A percentile compares a stretch with the other conserved stretches of the same genome.
phyloP scores from a whole-genome alignment of 2,113 vertebrate species.

The Egretta garzetta region DNA sequence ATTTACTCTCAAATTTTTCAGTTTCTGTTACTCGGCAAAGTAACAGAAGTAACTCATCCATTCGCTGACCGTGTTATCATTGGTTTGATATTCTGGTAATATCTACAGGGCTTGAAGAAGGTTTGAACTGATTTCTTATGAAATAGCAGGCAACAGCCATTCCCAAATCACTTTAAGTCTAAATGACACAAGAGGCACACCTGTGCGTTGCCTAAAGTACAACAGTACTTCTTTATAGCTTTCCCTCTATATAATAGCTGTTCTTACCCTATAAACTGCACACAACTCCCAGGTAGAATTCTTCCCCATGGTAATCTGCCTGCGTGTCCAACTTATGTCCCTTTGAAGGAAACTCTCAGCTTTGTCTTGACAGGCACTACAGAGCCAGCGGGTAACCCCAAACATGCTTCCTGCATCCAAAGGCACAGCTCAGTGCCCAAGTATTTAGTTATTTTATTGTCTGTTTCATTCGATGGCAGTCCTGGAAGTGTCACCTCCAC shows the following conservation, averaged over 20 bases:
- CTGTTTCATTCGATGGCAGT: not conserved
- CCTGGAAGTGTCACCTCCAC: not conserved
- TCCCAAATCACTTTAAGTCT: not conserved
- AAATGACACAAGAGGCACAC: not conserved
- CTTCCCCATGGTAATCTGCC: not conserved
- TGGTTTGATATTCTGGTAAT: not conserved
- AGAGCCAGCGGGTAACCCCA: not conserved
- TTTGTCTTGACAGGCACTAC: not conserved
- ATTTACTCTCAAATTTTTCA: not conserved
- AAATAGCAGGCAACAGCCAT: not conserved
- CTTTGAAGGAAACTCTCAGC: not conserved
- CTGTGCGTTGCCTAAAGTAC: not conserved
- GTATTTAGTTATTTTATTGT: not conserved
- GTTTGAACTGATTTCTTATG: not conserved
- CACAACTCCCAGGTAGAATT: not conserved
- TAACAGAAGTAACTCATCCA: no score
- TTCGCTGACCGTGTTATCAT: accelerated
- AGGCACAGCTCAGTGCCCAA: not conserved
- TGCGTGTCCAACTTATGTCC: not conserved
- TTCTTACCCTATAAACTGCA: not conserved
- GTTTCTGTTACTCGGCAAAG: not conserved
- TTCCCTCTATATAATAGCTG: not conserved
- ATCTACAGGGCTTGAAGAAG: not conserved
- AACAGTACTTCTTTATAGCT: not conserved
- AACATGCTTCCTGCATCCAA: not conserved